Conservation (phyloP, 2,113 vertebrate species). For the Oncorhynchus masou region DNA sequence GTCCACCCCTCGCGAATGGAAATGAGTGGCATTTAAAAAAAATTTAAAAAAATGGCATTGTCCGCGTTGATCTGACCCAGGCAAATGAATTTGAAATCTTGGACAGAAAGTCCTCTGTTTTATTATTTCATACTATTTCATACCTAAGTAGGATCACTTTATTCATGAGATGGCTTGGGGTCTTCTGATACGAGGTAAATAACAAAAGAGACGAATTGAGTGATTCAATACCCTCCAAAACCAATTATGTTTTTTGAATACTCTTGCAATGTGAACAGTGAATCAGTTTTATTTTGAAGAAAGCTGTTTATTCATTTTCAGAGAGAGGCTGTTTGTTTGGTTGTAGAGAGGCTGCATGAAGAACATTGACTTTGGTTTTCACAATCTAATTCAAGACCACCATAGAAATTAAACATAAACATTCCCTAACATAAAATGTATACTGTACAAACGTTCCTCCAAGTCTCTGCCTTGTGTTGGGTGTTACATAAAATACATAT, state of each 20-base stretch:
- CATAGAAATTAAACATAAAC: too few relatives aligned
- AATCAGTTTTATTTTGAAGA: too few relatives aligned
- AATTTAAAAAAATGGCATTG: background rate
- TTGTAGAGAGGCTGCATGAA: background rate
- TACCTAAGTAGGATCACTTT: constrained; percentile 8
- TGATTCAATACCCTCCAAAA: too few relatives aligned
- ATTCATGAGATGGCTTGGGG: constrained; percentile 11
- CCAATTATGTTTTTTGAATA: too few relatives aligned
- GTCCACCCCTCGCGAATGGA: background rate
- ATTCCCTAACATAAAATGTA: too few relatives aligned
- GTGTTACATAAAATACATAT: too few relatives aligned
- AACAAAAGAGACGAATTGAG: background rate
- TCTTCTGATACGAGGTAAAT: constrained; percentile 3
- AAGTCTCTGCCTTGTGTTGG: too few relatives aligned
- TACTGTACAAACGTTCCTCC: too few relatives aligned
- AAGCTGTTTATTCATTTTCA: too few relatives aligned
- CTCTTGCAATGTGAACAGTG: too few relatives aligned
- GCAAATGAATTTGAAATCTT: constrained; percentile 26
- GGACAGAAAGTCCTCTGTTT: constrained; percentile 16
- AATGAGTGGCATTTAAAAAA: background rate
- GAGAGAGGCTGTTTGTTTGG: too few relatives aligned
- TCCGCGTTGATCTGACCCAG: constrained; percentile 13
- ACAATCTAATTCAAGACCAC: too few relatives aligned
- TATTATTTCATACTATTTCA: constrained; percentile 10
- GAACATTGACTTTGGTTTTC: background rate